A percentile compares a stretch with the other conserved stretches of the same genome.
These are phyloP conservation scores for Cetonia aurata DNA, from an alignment of 2,888 invertebrate genomes.

Conservation along the genomic window DNA sequence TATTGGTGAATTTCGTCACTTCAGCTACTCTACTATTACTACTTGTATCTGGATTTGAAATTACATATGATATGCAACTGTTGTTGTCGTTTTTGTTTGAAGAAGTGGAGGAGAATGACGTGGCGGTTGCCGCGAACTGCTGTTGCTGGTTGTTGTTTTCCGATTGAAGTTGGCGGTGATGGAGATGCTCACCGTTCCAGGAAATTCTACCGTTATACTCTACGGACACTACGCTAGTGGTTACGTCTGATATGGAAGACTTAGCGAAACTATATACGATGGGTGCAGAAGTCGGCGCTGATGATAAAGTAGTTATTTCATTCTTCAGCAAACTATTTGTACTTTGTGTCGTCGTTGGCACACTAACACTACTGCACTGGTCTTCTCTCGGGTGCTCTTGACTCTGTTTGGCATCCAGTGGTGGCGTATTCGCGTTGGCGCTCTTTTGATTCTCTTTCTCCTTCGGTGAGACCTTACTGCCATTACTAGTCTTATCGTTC, in stretches of 20 bases:
- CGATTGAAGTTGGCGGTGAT: slow-evolving; percentile 8
- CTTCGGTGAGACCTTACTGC: slow-evolving; percentile 48
- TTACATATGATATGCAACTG: slow-evolving; percentile 64
- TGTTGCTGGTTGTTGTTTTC: not conserved
- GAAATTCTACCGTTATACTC: slow-evolving; percentile 38
- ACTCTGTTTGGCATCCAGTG: slow-evolving; percentile 52
- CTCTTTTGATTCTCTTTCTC: slow-evolving; percentile 47
- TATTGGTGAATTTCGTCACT: slow-evolving; percentile 32
- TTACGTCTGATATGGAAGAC: slow-evolving; percentile 65
- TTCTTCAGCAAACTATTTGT: slow-evolving; percentile 57
- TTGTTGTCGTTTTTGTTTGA: slow-evolving; percentile 48
- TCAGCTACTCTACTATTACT: slow-evolving; percentile 42
- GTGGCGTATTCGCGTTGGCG: not conserved
- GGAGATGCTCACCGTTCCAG: slow-evolving; percentile 49
- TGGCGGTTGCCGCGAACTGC: not conserved
- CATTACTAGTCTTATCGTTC: slow-evolving; percentile 42
- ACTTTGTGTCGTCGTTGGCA: slow-evolving; percentile 61
- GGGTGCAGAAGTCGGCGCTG: slow-evolving; percentile 24
- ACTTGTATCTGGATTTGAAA: slow-evolving; percentile 52
- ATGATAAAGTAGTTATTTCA: slow-evolving; percentile 2
- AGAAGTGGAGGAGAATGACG: not conserved
- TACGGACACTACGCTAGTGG: slow-evolving; percentile 38
- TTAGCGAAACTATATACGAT: slow-evolving; percentile 55
- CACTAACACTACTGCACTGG: slow-evolving; percentile 52
- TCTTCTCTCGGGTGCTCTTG: slow-evolving; percentile 55